Percentiles rank a stretch among this genome's conserved stretches.
Conservation (phyloP, 2,888 invertebrate species). For the Folsomia candida region DNA sequence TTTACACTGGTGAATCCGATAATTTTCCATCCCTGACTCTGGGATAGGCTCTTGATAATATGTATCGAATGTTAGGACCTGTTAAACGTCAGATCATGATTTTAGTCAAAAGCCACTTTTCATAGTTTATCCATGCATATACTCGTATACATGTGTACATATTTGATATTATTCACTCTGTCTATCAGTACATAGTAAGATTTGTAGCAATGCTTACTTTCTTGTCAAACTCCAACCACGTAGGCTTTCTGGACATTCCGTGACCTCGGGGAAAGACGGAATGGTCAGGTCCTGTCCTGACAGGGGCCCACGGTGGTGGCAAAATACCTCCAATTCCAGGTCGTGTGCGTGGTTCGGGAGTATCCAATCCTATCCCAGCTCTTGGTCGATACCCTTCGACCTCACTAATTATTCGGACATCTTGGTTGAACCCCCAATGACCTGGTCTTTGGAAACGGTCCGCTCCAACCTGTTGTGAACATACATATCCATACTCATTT, state of each 20-base stretch:
- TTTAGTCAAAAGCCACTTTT: neutral
- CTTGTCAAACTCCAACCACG: slow-evolving; percentile 86
- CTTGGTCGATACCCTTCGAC: slow-evolving; percentile 56
- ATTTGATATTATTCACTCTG: too few relatives aligned
- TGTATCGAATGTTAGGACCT: slow-evolving; percentile 74
- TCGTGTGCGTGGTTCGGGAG: neutral
- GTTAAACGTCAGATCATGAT: slow-evolving; percentile 44
- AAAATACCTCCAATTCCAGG: slow-evolving; percentile 60
- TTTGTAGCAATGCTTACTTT: too few relatives aligned
- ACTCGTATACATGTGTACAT: too few relatives aligned
- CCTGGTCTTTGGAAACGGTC: slow-evolving; percentile 65
- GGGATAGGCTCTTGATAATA: slow-evolving; percentile 77
- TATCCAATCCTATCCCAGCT: slow-evolving; percentile 51
- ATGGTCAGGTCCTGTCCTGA: slow-evolving; percentile 60
- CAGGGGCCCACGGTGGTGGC: slow-evolving; percentile 57
- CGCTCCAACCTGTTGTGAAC: slow-evolving; percentile 60
- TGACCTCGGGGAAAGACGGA: slow-evolving; percentile 73
- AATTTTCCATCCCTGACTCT: slow-evolving; percentile 67
- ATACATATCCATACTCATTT: neutral
- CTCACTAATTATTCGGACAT: slow-evolving; percentile 64
- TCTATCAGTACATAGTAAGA: too few relatives aligned
- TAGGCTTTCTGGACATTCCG: slow-evolving; percentile 67
- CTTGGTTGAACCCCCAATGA: slow-evolving; percentile 60
- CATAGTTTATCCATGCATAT: too few relatives aligned
- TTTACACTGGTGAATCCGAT: slow-evolving; percentile 73